Conservation (phyloP, 2,797 vertebrate species). For the Hydrophis major region DNA sequence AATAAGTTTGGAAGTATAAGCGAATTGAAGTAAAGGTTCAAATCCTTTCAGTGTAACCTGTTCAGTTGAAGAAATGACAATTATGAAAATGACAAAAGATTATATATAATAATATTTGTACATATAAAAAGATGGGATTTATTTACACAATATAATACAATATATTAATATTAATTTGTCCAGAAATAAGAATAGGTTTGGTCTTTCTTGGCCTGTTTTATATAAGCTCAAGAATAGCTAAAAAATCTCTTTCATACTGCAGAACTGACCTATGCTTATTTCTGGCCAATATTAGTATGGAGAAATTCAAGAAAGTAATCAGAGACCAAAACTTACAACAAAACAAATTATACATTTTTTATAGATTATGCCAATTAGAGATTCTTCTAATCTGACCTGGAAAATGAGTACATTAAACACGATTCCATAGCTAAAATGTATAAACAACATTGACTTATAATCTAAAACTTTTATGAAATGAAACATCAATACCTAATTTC, state of each 20-base stretch:
- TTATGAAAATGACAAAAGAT: background rate
- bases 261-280: background rate
- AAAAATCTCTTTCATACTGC: background rate
- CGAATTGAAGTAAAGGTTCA: slow-evolving; percentile 91
- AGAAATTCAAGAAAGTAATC: background rate
- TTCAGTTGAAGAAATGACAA: background rate
- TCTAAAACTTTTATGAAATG: background rate
- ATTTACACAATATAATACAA: background rate
- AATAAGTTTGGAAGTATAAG: slow-evolving; percentile 91
- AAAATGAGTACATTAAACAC: background rate
- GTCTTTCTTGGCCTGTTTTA: background rate
- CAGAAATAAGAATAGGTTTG: background rate
- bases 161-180: background rate
- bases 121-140: background rate
- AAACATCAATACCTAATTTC: background rate
- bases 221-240: background rate
- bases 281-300: background rate
- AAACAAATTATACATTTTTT: background rate
- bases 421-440: background rate
- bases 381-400: background rate
- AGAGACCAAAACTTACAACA: background rate
- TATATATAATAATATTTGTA: background rate
- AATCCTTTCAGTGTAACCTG: slow-evolving; percentile 94
- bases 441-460: background rate
- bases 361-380: background rate